Base-by-base conservation (phyloP, 2,888 invertebrate species). In the Ormia ochracea region DNA sequence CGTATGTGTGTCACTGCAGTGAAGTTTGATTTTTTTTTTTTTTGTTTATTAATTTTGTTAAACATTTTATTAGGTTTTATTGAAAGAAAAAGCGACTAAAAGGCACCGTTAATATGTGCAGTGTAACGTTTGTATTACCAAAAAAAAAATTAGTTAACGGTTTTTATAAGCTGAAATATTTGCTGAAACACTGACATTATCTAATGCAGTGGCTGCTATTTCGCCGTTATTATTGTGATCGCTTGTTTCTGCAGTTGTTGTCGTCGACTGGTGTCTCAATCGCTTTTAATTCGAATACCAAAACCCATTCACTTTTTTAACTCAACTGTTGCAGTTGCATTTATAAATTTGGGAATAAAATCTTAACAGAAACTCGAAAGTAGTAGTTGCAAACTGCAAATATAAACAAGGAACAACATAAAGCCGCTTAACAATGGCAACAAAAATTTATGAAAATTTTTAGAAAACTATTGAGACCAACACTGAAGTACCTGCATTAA, bases 291-390 rank as follows among this genome's bases (percentile, higher is more conserved):
- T 59, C 68, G 54, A 76, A 61, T 76, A 58, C 61, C 59, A 68
- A 66, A 69, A 54, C 21, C 78, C 78, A 81, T 81, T 81, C 81
- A 81, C 81, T 81, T 81, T 81, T 81, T 61, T 52, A n/a, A n/a
- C 48, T 14, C 4, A 48, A 41, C n/a, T 23, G 14, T 19, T 17
- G 28, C 38, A 63, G 41, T 59, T 59, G 17, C 17, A 12, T 19
- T 48, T 38, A 12, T 10, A 21, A 17, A 31, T 26, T 72, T 54
- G 48, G 6, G n/a, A 38, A 54, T 48, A 28, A 58, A 58, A 56
- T 33, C 48, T 63, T n/a, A 33, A 38, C 63, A 50, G 72, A 48
- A 65, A 56, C 36, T 7, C 0, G 2, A 10, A 58, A 63, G 28
- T 33, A 21, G 52, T 31, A 45, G 41, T 54, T 50, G 38, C 19